These are phyloP conservation scores for Spilosoma lubricipeda DNA, from an alignment of 2,888 invertebrate genomes.

Conservation along the genomic window DNA sequence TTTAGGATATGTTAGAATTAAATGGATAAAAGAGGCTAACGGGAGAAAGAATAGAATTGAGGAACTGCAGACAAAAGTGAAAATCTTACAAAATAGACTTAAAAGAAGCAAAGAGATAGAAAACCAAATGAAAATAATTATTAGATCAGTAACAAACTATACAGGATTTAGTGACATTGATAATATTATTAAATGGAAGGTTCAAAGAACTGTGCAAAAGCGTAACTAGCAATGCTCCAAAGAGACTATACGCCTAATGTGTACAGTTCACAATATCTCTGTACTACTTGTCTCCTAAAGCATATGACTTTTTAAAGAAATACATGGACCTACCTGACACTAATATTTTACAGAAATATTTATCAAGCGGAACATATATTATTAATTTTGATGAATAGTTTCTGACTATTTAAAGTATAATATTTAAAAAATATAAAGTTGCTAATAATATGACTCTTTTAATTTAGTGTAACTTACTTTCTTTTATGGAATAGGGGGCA, in stretches of 20 bases:
- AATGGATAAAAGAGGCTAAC: neutral
- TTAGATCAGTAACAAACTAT: neutral
- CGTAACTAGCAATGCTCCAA: neutral
- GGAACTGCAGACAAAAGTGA: neutral
- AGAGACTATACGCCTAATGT: constrained; percentile 10
- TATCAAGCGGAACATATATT: neutral
- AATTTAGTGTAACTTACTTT: neutral
- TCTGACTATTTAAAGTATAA: neutral
- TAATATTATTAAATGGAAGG: constrained; percentile 16
- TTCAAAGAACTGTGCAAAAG: neutral
- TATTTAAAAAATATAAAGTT: neutral
- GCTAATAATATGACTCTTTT: neutral
- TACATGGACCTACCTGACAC: constrained; percentile 13
- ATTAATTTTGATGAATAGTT: neutral
- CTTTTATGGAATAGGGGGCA: too few relatives aligned
- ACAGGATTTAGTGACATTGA: constrained; percentile 17
- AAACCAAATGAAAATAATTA: neutral
- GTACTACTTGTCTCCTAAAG: constrained; percentile 11
- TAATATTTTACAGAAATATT: constrained; percentile 6
- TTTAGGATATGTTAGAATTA: neutral
- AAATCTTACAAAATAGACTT: neutral
- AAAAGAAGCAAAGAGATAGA: neutral
- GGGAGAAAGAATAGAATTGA: neutral
- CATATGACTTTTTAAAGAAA: constrained; percentile 11
- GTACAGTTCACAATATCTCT: constrained; percentile 14